Base-by-base conservation (phyloP, 2,888 invertebrate genomes). In the Ochropacha duplaris region DNA sequence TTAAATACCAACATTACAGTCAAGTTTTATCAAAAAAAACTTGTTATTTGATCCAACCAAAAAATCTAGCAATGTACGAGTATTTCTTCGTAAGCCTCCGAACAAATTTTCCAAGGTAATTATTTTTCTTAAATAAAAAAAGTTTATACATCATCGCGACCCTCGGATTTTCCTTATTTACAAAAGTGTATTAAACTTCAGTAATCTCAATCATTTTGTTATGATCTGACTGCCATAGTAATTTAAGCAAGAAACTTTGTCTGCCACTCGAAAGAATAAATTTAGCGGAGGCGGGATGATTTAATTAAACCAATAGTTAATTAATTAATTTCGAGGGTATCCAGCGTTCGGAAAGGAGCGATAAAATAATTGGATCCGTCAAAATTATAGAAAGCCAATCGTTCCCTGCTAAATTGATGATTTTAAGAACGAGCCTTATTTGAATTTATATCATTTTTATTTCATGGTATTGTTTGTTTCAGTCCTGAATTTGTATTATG, bases 291-390 rank as follows among this genome's bases (percentile, higher is more conserved):
- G 72, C 75, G 69, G 74, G 74, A 80, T 83, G 79, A 84, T 88
- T 88, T 86, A 87, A 89, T 89, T 86, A 85, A 85, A 82, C 79
- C 86, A 79, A 87, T 87, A 88, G 84, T 87, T 90, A 88, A 88
- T 90, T 88, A 88, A 88, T 89, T 86, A 87, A 87, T 86, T 84
- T 84, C 72, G 79, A 78, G 79, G 77, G 81, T 78, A 84, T 78
- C 81, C 76, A 79, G 72, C 76, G 67, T 81, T 79, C 71, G 74
- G 76, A 67, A 81, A 80, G 78, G 80, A 78, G 78, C 82, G 84
- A 82, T 86, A 78, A 86, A 87, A 87, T 90, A 88, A 90, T 88
- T 88, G 84, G 81, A 87, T 83, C 86, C 84, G 84, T 87, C 87
- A 86, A 86, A 88, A 86, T 86, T 86, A 84, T 87, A 80, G 86